Conservation (phyloP, 1,140 invertebrate species). For the Cephus cinctus region DNA sequence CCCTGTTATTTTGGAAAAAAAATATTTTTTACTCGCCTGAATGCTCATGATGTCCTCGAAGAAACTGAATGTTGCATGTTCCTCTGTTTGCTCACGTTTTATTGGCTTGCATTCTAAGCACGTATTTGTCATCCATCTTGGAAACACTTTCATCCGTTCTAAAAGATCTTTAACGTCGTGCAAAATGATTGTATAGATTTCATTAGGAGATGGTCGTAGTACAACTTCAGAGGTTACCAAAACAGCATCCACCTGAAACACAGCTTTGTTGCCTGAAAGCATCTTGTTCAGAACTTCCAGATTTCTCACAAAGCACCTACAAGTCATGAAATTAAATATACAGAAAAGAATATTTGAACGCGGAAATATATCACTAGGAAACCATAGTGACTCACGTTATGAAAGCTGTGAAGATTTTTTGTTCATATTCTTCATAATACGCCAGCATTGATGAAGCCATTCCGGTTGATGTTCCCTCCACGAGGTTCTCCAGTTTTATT, state of each 20-base stretch:
- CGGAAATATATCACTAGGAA: background rate
- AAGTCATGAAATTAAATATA: slow-evolving; percentile 9
- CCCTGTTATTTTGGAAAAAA: no score
- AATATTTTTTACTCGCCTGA: no score
- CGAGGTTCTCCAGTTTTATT: slow-evolving; percentile 78
- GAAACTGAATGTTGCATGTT: slow-evolving; percentile 67
- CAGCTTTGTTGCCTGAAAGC: slow-evolving; percentile 59
- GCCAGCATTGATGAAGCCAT: slow-evolving; percentile 63
- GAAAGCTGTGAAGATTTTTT: slow-evolving; percentile 64
- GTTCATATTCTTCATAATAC: slow-evolving; percentile 72
- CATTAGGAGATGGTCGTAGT: slow-evolving; percentile 68
- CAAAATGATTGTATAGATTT: slow-evolving; percentile 74
- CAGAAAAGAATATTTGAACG: background rate
- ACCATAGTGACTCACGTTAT: slow-evolving; percentile 45
- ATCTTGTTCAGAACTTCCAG: slow-evolving; percentile 68
- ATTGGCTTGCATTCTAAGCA: slow-evolving; percentile 71
- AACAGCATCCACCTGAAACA: slow-evolving; percentile 78
- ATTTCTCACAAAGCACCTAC: slow-evolving; percentile 67
- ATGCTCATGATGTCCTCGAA: slow-evolving; percentile 75
- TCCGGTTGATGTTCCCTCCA: slow-evolving; percentile 66
- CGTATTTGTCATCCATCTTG: slow-evolving; percentile 82
- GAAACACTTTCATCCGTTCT: slow-evolving; percentile 69
- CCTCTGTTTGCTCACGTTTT: slow-evolving; percentile 56
- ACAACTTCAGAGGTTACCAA: slow-evolving; percentile 73
- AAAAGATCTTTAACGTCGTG: slow-evolving; percentile 66